Conservation (phyloP, 2,113 vertebrate species). For the Elephas maximus region DNA sequence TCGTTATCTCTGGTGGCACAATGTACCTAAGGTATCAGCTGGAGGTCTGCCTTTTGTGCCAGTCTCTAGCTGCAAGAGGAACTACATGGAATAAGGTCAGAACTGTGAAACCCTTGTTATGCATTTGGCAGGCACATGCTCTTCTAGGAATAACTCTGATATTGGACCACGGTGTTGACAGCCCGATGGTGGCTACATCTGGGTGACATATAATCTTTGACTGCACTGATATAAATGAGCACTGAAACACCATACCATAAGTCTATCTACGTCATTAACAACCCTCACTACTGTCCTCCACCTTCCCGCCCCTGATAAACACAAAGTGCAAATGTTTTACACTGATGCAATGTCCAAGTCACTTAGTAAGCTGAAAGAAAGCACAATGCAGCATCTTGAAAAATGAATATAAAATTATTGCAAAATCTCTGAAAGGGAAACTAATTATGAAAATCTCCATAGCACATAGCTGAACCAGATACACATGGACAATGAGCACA, state of each 20-base stretch:
- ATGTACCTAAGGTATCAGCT: slow-evolving; percentile 17
- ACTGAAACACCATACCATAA: neutral
- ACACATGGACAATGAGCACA: neutral
- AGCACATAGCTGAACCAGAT: neutral
- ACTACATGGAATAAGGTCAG: slow-evolving; percentile 14
- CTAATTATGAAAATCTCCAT: neutral
- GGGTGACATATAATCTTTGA: slow-evolving; percentile 52
- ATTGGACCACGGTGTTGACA: slow-evolving; percentile 24
- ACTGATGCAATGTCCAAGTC: neutral
- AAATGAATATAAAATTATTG: neutral
- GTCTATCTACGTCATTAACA: neutral
- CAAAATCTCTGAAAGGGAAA: neutral
- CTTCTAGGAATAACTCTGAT: slow-evolving; percentile 40
- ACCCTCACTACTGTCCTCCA: neutral
- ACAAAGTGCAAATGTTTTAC: slow-evolving; percentile 8
- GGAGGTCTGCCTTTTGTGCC: slow-evolving; percentile 68
- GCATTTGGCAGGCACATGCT: neutral
- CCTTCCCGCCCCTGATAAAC: neutral
- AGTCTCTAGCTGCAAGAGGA: slow-evolving; percentile 5
- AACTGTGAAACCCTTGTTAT: slow-evolving; percentile 1
- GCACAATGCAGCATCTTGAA: neutral
- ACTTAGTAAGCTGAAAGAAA: slow-evolving; percentile 46
- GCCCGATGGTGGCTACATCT: neutral
- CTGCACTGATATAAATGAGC: neutral
- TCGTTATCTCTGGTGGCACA: slow-evolving; percentile 72